Evolutionary conservation across 35 echinoderm and acorn worm genomes (phyloP), one percentile per base, ranked within the genome.

Genomic region (Apostichopus parvimensis): DNA sequence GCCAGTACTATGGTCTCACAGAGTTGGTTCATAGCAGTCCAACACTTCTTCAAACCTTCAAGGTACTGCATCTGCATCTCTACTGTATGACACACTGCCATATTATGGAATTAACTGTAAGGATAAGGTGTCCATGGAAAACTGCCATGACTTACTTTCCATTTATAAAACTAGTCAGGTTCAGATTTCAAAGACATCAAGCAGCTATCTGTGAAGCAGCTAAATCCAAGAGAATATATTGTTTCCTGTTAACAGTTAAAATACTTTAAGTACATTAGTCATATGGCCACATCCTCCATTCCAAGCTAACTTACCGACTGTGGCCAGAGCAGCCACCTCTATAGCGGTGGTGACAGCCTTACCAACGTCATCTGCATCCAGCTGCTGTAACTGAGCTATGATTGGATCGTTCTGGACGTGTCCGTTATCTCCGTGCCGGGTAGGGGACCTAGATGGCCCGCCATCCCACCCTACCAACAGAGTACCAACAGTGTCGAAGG

Each of bases 401-500:
- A 96, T 86, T 4, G 91, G 87, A 83, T 95, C 94, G 61, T 88
- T 86, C 66, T 94, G 93, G 56, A 83, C 87, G 6, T 86, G 73
- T 66, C 87, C 24, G 14, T 94, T 87, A 10, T 94, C 97, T 13
- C 77, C 55, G 62, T 94, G 94, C 0, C 93, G 70, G 17, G 97
- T 94, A 22, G 73, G 71, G 1, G 94, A 68, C 79, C 93, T 57
- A 5, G 93, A 98, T 10, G 94, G 93, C 14, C 97, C 97, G 11
- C 97, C 97, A 72, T 98, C 97, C 97, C 97, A 99, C 5, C 97
- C 97, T 28, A 99, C 95, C 2, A 99, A 90, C 15, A 99, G 70
- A 26, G 97, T 96, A 23, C 95, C 92, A 15, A 95, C 70, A 0
- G 93, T 96, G 71, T 99, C 97, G 86, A 96, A 99, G 17, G 93